phyloP scores from a whole-genome alignment of 2,113 vertebrate species.

The Dissostichus mawsoni region DNA sequence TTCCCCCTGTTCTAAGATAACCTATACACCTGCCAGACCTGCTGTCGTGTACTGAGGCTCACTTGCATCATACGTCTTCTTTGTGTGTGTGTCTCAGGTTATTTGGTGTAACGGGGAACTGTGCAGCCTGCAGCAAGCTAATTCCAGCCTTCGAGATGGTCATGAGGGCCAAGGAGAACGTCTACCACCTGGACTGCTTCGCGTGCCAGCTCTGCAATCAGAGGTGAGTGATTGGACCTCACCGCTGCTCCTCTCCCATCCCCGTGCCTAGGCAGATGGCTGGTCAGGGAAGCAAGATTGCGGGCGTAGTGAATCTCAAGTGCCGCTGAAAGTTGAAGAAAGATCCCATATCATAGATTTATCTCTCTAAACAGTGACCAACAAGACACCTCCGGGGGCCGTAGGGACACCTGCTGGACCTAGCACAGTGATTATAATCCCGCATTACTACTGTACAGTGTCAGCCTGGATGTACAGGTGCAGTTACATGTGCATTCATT shows the following conservation, averaged over 20 bases:
- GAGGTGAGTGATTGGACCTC: constrained; percentile 86
- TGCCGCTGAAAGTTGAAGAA: constrained; percentile 15
- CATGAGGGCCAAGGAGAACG: constrained; percentile 98
- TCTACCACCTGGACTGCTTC: constrained; percentile 99
- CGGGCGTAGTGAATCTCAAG: constrained; percentile 10
- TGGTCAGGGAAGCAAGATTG: neutral
- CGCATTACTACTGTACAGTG: constrained; percentile 6
- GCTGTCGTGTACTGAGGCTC: neutral
- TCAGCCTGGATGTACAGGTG: constrained; percentile 16
- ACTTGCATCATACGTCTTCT: constrained; percentile 4
- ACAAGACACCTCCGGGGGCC: neutral
- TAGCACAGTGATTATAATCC: constrained; percentile 26
- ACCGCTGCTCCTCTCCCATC: neutral
- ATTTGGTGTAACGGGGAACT: constrained; percentile 98
- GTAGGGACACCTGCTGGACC: constrained; percentile 11
- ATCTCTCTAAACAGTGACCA: constrained; percentile 21
- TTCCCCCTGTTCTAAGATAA: neutral
- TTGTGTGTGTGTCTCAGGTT: constrained; percentile 84
- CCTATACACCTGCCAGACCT: neutral
- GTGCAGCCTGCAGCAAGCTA: constrained; percentile 98
- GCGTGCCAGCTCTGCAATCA: constrained; percentile 99
- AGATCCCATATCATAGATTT: constrained; percentile 9
- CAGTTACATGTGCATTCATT: constrained; percentile 14
- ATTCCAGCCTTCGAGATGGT: constrained; percentile 99
- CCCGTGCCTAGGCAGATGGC: constrained; percentile 13